Percentiles rank a stretch among this genome's conserved stretches.
These are phyloP conservation scores for Platycnemis pennipes DNA, from an alignment of 2,888 invertebrate species.

Conservation along the genomic window DNA sequence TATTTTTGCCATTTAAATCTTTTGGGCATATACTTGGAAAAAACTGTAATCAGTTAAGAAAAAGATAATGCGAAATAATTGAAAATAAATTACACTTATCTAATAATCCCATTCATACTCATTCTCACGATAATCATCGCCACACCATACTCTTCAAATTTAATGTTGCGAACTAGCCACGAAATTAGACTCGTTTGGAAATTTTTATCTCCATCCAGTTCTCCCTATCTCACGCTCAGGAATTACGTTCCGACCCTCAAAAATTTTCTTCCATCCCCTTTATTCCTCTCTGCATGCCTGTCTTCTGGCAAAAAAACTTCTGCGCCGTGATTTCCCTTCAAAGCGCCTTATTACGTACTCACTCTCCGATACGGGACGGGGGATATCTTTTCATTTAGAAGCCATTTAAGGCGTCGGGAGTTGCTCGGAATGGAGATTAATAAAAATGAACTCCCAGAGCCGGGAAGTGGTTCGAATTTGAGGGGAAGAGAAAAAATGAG, in stretches of 20 bases:
- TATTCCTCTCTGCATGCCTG: neutral
- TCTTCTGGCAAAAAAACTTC: neutral
- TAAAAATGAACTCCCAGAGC: slow-evolving; percentile 11
- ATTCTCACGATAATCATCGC: neutral
- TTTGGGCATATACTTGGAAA: neutral
- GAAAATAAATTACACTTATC: neutral
- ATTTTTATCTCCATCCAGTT: neutral
- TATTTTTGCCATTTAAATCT: too few relatives aligned
- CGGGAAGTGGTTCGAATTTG: slow-evolving; percentile 32
- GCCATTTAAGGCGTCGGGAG: slow-evolving; percentile 16
- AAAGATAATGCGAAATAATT: neutral
- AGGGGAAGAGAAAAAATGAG: neutral
- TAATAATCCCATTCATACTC: neutral
- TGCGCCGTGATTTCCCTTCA: neutral
- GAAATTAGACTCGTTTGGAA: neutral
- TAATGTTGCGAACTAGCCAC: too few relatives aligned
- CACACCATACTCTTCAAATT: neutral
- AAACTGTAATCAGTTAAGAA: neutral
- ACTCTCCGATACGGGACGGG: neutral
- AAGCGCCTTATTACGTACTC: slow-evolving; percentile 26
- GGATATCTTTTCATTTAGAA: slow-evolving; percentile 14
- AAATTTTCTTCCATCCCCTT: neutral
- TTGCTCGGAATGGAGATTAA: neutral
- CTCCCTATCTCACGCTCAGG: neutral
- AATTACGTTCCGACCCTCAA: neutral